A percentile compares a stretch with the other conserved stretches of the same genome.
These are phyloP conservation scores for Potorous gilbertii DNA, from an alignment of 2,797 vertebrate species.

Conservation along the genomic window DNA sequence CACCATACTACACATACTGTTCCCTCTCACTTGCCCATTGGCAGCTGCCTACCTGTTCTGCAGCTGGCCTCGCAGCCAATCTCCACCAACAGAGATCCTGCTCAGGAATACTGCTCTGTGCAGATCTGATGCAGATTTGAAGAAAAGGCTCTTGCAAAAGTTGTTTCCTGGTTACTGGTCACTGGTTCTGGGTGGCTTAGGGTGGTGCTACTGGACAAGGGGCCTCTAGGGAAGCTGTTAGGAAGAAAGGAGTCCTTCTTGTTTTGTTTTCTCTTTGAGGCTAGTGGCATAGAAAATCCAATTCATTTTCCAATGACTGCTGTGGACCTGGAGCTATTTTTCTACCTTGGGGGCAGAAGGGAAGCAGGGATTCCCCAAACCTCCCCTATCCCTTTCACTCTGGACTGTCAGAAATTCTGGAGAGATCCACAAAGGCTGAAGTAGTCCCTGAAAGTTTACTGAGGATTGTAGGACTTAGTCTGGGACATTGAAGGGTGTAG, in stretches of 20 bases:
- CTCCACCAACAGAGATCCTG: constrained; percentile 44
- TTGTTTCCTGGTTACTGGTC: constrained; percentile 62
- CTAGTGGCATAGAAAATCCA: constrained; percentile 57
- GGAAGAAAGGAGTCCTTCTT: constrained; percentile 53
- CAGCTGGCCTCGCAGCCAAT: constrained; percentile 68
- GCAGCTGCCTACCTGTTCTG: constrained; percentile 66
- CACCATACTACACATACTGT: constrained; percentile 58
- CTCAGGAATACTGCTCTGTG: not conserved
- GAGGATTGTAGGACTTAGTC: not conserved
- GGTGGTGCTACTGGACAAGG: constrained; percentile 59
- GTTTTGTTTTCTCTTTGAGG: constrained; percentile 46
- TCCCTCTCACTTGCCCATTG: constrained; percentile 58
- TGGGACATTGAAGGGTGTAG: not conserved
- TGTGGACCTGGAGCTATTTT: constrained; percentile 7
- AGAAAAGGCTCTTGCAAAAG: constrained; percentile 51
- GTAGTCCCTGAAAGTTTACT: not conserved
- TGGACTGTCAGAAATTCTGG: not conserved
- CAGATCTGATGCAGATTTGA: constrained; percentile 54
- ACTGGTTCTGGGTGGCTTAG: constrained; percentile 54
- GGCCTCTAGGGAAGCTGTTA: constrained; percentile 10
- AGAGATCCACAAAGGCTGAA: not conserved
- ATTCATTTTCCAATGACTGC: constrained; percentile 28
- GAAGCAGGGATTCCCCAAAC: not conserved
- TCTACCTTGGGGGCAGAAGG: not conserved
- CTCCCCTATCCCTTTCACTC: not conserved